Conservation (phyloP, 2,888 invertebrate species). For the Pelosia muscerda region DNA sequence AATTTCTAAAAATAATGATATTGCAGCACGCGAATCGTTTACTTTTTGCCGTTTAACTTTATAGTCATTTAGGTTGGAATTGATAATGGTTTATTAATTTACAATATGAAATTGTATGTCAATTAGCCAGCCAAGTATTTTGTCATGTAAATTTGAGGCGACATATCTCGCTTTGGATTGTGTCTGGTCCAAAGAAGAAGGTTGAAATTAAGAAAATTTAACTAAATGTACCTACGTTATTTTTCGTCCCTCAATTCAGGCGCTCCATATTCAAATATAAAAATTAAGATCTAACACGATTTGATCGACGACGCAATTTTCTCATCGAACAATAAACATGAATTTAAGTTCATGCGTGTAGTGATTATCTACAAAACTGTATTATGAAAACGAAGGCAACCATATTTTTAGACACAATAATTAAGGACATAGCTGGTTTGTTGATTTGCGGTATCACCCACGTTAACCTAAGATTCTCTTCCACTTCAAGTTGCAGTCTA, state of each 20-base stretch:
- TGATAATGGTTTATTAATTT: neutral
- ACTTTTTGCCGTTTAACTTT: neutral
- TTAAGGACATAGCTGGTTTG: neutral
- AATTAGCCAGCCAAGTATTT: no score
- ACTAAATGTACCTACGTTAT: neutral
- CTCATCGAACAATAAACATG: neutral
- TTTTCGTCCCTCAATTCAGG: neutral
- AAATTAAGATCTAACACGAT: neutral
- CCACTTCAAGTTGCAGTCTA: neutral
- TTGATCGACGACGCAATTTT: neutral
- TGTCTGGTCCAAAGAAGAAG: no score
- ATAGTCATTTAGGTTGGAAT: no score
- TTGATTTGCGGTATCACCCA: neutral
- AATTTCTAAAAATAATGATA: neutral
- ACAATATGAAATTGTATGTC: no score
- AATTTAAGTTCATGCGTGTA: neutral
- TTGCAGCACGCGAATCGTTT: neutral
- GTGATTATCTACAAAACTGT: neutral
- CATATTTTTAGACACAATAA: neutral
- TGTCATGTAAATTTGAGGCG: no score
- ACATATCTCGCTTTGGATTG: no score
- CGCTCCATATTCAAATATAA: neutral
- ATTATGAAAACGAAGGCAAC: neutral
- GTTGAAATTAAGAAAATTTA: no score
- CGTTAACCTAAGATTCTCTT: neutral